These are phyloP conservation scores for Terebella lapidaria DNA, from an alignment of 2,888 invertebrate genomes.

Conservation along the genomic window DNA sequence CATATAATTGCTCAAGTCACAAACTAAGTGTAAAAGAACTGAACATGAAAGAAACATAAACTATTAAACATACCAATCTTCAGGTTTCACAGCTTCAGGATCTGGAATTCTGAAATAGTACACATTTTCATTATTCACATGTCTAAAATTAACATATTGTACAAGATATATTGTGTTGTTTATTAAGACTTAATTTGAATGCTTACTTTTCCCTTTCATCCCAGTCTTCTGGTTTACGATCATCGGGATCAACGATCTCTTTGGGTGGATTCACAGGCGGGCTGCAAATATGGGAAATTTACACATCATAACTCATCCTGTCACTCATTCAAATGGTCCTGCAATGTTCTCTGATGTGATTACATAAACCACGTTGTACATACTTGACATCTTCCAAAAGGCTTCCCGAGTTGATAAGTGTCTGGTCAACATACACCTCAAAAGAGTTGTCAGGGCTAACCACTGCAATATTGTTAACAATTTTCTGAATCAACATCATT, in stretches of 20 bases:
- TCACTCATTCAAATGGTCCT: too few relatives aligned
- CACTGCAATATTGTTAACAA: constrained; percentile 57
- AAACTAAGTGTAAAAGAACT: background rate
- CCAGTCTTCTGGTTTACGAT: constrained; percentile 82
- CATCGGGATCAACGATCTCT: constrained; percentile 87
- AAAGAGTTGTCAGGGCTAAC: constrained; percentile 75
- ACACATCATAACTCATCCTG: too few relatives aligned
- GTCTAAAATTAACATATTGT: too few relatives aligned
- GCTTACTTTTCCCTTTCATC: constrained; percentile 79
- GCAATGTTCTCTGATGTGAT: too few relatives aligned
- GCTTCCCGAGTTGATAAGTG: constrained; percentile 50
- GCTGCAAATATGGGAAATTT: constrained; percentile 35
- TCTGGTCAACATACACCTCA: constrained; percentile 70
- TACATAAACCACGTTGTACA: background rate
- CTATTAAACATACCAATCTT: constrained; percentile 69
- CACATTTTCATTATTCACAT: too few relatives aligned
- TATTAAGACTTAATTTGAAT: too few relatives aligned
- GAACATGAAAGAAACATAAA: background rate
- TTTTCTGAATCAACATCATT: too few relatives aligned
- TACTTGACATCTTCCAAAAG: constrained; percentile 78
- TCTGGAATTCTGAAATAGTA: constrained; percentile 66
- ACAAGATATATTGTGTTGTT: too few relatives aligned
- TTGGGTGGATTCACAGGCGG: constrained; percentile 93
- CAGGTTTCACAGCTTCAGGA: constrained; percentile 81
- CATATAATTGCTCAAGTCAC: too few relatives aligned